These are phyloP conservation scores for Pseudomyrmex flavicornis DNA, from an alignment of 1,140 invertebrate genomes.

Conservation along the genomic window DNA sequence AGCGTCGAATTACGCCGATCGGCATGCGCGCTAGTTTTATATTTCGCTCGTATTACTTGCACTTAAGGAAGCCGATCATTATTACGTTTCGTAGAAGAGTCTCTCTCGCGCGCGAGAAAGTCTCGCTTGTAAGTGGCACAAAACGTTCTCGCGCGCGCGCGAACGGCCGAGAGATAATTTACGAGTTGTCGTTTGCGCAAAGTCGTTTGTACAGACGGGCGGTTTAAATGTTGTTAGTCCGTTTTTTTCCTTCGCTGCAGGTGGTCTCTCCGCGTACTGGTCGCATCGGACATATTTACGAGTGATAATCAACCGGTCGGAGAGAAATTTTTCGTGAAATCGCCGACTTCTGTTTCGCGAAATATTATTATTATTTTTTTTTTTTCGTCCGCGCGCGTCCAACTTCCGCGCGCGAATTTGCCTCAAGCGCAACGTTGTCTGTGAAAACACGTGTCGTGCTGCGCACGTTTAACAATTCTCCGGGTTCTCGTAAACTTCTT, in stretches of 20 bases:
- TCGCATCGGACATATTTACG: slow-evolving; percentile 15
- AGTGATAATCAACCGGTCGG: slow-evolving; percentile 24
- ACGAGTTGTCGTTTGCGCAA: not conserved
- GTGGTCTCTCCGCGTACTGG: not conserved
- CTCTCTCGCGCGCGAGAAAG: not conserved
- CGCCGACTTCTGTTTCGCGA: slow-evolving; percentile 2
- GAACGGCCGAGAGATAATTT: not conserved
- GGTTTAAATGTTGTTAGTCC: slow-evolving; percentile 36
- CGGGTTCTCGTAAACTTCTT: too few relatives aligned
- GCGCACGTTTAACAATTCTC: too few relatives aligned
- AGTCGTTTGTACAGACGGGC: not conserved
- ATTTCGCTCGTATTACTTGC: not conserved
- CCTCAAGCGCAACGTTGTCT: too few relatives aligned
- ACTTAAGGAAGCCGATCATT: slow-evolving; percentile 2
- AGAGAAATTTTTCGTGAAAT: slow-evolving; percentile 23
- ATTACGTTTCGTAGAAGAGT: not conserved
- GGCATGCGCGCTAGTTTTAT: not conserved
- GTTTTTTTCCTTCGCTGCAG: slow-evolving; percentile 26
- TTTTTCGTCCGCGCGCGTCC: not conserved
- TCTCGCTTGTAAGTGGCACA: slow-evolving; percentile 7
- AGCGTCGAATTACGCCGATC: not conserved
- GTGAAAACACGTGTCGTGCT: too few relatives aligned
- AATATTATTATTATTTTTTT: not conserved
- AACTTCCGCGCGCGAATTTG: not conserved
- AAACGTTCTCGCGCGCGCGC: slow-evolving; percentile 16